Percentiles rank a stretch among this genome's conserved stretches.
Evolutionary conservation across 2,797 vertebrate species (phyloP).

Genomic region (Neosilurus mollespiculum): DNA sequence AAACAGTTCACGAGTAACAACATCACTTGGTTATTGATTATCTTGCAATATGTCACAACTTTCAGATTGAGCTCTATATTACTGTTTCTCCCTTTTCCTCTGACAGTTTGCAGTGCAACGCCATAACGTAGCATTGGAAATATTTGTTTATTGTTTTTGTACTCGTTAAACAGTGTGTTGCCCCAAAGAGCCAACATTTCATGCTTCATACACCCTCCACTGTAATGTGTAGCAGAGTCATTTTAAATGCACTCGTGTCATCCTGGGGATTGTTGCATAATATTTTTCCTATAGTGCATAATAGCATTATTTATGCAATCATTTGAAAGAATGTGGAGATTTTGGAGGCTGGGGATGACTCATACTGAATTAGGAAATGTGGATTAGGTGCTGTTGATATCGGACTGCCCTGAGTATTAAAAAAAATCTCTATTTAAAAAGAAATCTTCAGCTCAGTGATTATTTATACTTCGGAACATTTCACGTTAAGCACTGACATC

Average conservation of each 20-base stretch:
- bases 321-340: background rate
- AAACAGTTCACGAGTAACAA: background rate
- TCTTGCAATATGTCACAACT: background rate
- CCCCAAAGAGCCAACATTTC: slow-evolving; percentile 22
- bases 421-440: background rate
- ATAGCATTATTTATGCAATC: background rate
- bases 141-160: slow-evolving; percentile 57
- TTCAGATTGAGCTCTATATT: background rate
- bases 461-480: background rate
- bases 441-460: background rate
- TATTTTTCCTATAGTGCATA: slow-evolving; percentile 11
- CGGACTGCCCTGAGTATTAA: background rate
- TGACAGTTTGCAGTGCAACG: slow-evolving; percentile 6
- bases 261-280: background rate
- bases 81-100: background rate
- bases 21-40: slow-evolving; percentile 1
- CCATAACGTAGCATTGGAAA: slow-evolving; percentile 64
- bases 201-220: background rate
- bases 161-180: background rate
- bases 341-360: slow-evolving; percentile 5
- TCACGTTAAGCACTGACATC: background rate
- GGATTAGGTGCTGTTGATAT: slow-evolving; percentile 5
- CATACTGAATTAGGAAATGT: background rate
- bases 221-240: slow-evolving; percentile 4
- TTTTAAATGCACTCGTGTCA: slow-evolving; percentile 21